Conservation (phyloP, 1,140 invertebrate genomes). For the Drosophila baimaii region DNA sequence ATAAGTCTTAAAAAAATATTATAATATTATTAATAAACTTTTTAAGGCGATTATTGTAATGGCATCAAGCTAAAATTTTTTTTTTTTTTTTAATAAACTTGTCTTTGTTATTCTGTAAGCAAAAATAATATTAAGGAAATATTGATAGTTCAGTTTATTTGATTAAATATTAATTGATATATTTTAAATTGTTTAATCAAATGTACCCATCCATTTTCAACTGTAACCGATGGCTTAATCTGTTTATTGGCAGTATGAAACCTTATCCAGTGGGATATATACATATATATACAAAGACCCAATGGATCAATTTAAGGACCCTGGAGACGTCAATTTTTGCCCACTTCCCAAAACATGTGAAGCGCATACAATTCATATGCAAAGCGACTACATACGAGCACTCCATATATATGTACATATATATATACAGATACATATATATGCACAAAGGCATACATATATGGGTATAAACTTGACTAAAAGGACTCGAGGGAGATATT, state of each 20-base stretch:
- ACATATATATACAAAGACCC: background rate
- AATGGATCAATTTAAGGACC: background rate
- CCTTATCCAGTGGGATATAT: background rate
- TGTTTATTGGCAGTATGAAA: background rate
- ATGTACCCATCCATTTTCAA: background rate
- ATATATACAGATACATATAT: slow-evolving; percentile 5
- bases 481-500: slow-evolving; percentile 82
- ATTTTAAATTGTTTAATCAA: no score
- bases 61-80: no score
- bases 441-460: slow-evolving; percentile 7
- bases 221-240: background rate
- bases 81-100: no score
- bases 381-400: slow-evolving; percentile 50
- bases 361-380: slow-evolving; percentile 74
- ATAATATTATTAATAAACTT: background rate
- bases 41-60: no score
- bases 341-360: slow-evolving; percentile 40
- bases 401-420: no score
- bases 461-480: slow-evolving; percentile 74
- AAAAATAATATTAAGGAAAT: no score
- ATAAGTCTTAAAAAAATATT: no score
- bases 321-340: background rate
- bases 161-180: no score
- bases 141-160: no score
- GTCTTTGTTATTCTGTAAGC: no score